These are phyloP conservation scores for Heliconius ismenius DNA, from an alignment of 2,888 invertebrate species.

Conservation along the genomic window DNA sequence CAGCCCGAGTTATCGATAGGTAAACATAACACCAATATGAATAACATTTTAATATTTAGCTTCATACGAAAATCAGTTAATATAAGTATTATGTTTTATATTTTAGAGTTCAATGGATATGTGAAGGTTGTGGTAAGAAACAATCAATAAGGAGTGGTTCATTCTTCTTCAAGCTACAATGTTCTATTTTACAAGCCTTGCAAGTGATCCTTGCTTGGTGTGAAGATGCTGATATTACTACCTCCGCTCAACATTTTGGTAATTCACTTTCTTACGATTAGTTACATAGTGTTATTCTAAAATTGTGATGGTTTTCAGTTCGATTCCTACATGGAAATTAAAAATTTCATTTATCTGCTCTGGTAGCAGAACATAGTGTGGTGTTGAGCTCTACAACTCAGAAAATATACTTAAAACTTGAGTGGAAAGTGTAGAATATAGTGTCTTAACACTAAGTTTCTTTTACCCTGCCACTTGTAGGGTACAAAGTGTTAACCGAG, in stretches of 20 bases:
- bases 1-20: constrained; percentile 72
- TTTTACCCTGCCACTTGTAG: no score
- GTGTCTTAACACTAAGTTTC: no score
- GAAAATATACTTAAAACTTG: no score
- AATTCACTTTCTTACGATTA: constrained; percentile 38
- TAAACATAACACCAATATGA: no score
- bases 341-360: no score
- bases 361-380: no score
- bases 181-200: constrained; percentile 82
- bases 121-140: constrained; percentile 63
- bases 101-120: constrained; percentile 71
- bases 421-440: no score
- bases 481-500: no score
- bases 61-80: constrained; percentile 9
- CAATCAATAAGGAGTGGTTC: constrained; percentile 74
- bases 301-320: no score
- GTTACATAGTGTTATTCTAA: neutral
- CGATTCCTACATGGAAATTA: no score
- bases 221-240: constrained; percentile 80
- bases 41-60: constrained; percentile 20
- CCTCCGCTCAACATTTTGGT: constrained; percentile 81
- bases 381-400: no score
- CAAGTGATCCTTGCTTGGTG: constrained; percentile 85
- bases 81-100: neutral
- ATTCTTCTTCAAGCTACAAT: constrained; percentile 84